Evolutionary conservation across 2,888 invertebrate genomes (phyloP), one percentile per base, ranked within the genome.

Genomic region (Drosophila mimetica): DNA sequence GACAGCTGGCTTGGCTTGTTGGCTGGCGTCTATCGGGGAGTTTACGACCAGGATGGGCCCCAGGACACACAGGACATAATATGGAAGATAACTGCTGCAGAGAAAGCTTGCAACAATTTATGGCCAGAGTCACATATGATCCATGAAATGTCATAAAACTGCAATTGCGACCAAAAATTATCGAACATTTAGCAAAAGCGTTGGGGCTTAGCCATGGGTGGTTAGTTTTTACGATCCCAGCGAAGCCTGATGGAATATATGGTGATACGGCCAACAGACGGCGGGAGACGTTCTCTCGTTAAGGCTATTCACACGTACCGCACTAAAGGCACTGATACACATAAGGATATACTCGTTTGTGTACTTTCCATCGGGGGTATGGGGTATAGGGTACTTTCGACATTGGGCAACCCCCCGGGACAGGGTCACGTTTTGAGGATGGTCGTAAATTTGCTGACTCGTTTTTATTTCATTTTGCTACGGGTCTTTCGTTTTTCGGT

Each of bases 131-230:
- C 46, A 46, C 59, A 69, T 78, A 78, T 83, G 81, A 84, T 75
- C 77, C 85, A 84, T 84, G 86, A 77, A 86, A 81, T 75, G 75
- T 75, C 81, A 84, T 84, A 84, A 84, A 84, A 84, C 73, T 76
- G 84, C 84, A 84, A 86, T 84, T 84, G 84, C 67, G 84, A 77
- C 84, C 71, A 77, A 84, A 74, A 84, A 86, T 84, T 86, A 86
- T 84, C 84, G 86, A 86, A 81, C 86, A 84, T 86, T 84, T 81
- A 84, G 85, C 77, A 64, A 79, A 85, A 76, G 80, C 81, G 77
- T 67, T 72, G 77, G 64, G 77, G 77, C 83, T 48, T 55, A 74
- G 64, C 83, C 79, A 71, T 67, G 78, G 86, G 83, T 76, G 83
- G 83, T 73, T 65, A 65, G 66, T 67, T 83, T 75, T 78, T 86